These are phyloP conservation scores for Perca fluviatilis DNA, from an alignment of 2,113 vertebrate species.

Conservation along the genomic window DNA sequence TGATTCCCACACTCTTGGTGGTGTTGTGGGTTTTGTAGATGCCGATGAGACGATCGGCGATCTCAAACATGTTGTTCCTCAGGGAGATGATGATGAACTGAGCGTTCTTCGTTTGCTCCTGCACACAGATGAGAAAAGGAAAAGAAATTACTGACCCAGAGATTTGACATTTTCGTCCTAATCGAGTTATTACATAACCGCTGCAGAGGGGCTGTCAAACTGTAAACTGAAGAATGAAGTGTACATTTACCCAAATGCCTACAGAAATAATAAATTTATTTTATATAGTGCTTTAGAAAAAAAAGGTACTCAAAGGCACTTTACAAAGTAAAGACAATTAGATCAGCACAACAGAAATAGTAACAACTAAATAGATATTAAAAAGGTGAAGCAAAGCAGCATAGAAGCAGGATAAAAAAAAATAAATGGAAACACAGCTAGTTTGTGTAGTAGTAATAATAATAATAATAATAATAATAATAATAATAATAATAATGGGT, in stretches of 20 bases:
- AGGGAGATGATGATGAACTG: conserved; percentile 99
- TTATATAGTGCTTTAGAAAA: no score
- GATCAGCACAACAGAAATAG: no score
- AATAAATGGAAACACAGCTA: no score
- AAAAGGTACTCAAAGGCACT: no score
- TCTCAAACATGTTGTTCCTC: conserved; percentile 99
- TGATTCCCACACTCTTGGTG: conserved; percentile 93
- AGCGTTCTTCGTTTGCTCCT: conserved; percentile 99
- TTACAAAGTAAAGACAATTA: no score
- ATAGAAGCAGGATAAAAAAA: no score
- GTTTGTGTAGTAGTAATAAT: no score
- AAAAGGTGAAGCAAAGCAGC: no score
- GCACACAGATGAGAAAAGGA: conserved; percentile 54
- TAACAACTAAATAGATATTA: no score
- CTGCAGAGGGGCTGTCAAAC: not conserved
- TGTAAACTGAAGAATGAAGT: not conserved
- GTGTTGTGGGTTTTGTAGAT: conserved; percentile 97
- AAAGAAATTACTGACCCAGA: not conserved
- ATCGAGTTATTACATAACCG: not conserved
- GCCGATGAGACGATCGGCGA: conserved; percentile 94
- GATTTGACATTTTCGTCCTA: not conserved
- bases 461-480: no score
- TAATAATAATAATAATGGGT: not conserved
- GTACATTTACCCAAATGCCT: not conserved
- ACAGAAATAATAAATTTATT: not conserved